These are phyloP conservation scores for Micropterix aruncella DNA, from an alignment of 2,888 invertebrate genomes.

Conservation along the genomic window DNA sequence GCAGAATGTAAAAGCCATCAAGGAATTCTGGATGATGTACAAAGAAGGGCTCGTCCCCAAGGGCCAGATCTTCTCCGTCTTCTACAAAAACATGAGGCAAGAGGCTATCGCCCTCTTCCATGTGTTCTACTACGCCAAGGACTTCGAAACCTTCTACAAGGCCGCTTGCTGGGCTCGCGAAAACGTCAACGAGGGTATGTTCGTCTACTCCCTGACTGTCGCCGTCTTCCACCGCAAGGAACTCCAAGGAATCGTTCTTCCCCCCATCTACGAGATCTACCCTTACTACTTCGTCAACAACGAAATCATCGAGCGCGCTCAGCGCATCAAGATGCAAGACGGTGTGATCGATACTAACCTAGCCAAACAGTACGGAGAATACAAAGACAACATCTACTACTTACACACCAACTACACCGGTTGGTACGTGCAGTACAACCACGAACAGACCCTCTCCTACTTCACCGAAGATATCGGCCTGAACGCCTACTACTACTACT, in stretches of 20 bases:
- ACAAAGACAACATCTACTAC: conserved; percentile 28
- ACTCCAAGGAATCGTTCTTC: conserved; percentile 40
- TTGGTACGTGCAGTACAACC: conserved; percentile 32
- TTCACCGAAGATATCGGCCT: conserved; percentile 57
- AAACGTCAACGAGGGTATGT: conserved; percentile 45
- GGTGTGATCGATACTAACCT: conserved; percentile 19
- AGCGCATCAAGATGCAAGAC: conserved; percentile 27
- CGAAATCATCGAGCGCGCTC: conserved; percentile 33
- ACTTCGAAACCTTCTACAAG: conserved; percentile 44
- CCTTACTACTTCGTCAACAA: conserved; percentile 49
- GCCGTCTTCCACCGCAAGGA: conserved; percentile 45
- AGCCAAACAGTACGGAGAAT: conserved; percentile 23
- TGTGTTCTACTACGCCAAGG: conserved; percentile 42
- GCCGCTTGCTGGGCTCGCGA: conserved; percentile 41
- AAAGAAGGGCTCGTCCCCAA: conserved; percentile 33
- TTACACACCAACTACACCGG: conserved; percentile 46
- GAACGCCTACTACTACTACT: conserved; percentile 51
- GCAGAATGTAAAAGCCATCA: conserved; percentile 29
- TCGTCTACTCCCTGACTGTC: conserved; percentile 44
- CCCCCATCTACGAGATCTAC: conserved; percentile 52
- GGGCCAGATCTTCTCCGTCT: conserved; percentile 36
- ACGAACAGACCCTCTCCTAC: conserved; percentile 46
- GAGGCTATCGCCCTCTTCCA: conserved; percentile 40
- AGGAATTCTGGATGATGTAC: conserved; percentile 26
- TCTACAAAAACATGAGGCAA: conserved; percentile 25